Conservation (phyloP, 2,888 invertebrate genomes). For the Psococerastis gibbosa region DNA sequence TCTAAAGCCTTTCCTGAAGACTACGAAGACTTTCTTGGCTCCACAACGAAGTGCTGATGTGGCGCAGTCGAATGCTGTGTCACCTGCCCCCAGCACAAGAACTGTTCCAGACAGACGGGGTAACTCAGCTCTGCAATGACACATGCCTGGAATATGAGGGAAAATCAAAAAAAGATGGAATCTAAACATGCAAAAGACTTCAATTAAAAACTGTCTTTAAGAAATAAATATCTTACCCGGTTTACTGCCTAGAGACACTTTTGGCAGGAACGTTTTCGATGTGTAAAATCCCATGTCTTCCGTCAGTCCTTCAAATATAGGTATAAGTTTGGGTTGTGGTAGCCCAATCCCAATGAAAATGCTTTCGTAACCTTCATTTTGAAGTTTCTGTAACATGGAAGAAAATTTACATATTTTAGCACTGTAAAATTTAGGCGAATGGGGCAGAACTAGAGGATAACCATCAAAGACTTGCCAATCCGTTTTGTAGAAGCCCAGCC, state of each 20-base stretch:
- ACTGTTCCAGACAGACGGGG: constrained; percentile 65
- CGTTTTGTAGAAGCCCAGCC: background rate
- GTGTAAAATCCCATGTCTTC: constrained; percentile 79
- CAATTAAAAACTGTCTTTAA: no score
- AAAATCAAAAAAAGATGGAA: constrained; percentile 6
- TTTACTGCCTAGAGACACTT: constrained; percentile 77
- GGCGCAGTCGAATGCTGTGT: constrained; percentile 98
- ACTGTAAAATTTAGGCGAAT: constrained; percentile 16
- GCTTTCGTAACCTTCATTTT: constrained; percentile 48
- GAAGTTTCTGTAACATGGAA: constrained; percentile 37
- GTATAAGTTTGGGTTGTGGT: constrained; percentile 68
- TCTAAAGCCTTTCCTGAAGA: constrained; percentile 85
- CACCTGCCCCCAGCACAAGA: constrained; percentile 90
- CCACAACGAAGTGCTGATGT: constrained; percentile 93
- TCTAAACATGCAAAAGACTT: no score
- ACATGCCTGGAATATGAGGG: constrained; percentile 39
- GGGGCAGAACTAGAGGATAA: background rate
- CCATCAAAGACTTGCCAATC: background rate
- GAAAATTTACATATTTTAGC: no score
- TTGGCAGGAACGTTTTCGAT: constrained; percentile 82
- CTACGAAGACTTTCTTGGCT: constrained; percentile 75
- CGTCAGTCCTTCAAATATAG: constrained; percentile 56
- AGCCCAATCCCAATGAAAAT: constrained; percentile 77
- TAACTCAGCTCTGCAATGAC: constrained; percentile 48
- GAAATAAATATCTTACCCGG: constrained; percentile 49